These are phyloP conservation scores for Mormyrops attenuatus DNA, from an alignment of 2,797 vertebrate species.

Conservation along the genomic window DNA sequence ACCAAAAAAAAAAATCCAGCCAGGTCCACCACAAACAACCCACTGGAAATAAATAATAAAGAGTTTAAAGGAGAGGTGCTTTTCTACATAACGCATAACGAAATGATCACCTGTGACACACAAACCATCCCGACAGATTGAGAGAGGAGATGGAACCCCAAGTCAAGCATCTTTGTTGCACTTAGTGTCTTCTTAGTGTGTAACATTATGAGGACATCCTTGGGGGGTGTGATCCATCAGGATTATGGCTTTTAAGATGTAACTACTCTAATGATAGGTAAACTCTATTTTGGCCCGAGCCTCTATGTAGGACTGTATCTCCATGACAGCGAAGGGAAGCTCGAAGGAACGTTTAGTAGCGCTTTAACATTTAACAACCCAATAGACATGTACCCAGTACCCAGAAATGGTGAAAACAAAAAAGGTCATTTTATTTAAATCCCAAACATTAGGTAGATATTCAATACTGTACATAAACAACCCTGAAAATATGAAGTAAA, in stretches of 20 bases:
- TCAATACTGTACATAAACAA: not conserved
- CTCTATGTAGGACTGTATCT: not conserved
- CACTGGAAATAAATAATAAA: not conserved
- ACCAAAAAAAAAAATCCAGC: not conserved
- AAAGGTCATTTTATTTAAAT: not conserved
- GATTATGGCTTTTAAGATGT: not conserved
- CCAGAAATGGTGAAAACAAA: not conserved
- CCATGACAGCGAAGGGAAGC: not conserved
- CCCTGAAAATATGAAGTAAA: not conserved
- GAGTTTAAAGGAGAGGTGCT: not conserved
- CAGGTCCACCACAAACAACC: not conserved
- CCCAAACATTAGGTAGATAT: not conserved
- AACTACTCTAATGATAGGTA: not conserved
- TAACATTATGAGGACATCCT: not conserved
- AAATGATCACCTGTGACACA: not conserved
- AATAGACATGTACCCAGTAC: not conserved
- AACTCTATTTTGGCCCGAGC: not conserved
- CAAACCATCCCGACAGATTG: not conserved
- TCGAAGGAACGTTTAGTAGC: not conserved
- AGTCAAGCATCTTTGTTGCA: not conserved
- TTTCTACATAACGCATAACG: not conserved
- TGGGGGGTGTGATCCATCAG: not conserved
- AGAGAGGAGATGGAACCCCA: not conserved
- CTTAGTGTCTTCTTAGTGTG: not conserved
- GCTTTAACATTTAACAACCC: not conserved